Base-by-base conservation (phyloP, 1,140 invertebrate species). In the Pemphigus obesinymphae region DNA sequence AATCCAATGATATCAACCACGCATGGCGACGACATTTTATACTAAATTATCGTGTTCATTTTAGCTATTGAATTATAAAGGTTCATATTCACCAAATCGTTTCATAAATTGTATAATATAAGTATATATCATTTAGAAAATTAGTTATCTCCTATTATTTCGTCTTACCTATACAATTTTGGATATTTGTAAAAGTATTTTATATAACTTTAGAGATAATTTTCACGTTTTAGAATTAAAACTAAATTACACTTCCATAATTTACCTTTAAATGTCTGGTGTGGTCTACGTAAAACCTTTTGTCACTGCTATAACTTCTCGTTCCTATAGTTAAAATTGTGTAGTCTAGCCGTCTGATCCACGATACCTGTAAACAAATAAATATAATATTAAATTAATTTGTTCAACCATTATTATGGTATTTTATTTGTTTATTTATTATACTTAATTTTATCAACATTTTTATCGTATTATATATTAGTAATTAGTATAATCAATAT, bases 221-320 rank as follows among this genome's bases (percentile, higher is more conserved):
- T n/a, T n/a, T n/a, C 10, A 20, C 20, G 31, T 63, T 20, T 70
- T n/a, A n/a, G 15, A 23, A 70, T n/a, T 70, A 43, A 43, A 70
- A 70, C 34, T 70, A 43, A 26, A 45, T 15, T 43, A 70, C 23
- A 68, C 10, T 7, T 45, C 43, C 7, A 43, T 26, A n/a, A 26
- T 31, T 73, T 43, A 80, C 76, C 76, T 80, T 80, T 61, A 80
- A 31, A 61, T 80, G 76, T 80, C 76, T 80, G 23, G 76, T 80
- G 34, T 80, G 76, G 23, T 80, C 76, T 20, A 80, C 76, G 23
- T 80, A 80, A 29, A 80, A 80, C 23, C 76, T 43, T 58, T 80
- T 80, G 17, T 80, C 76, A 23, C 76, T 80, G 55, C 76, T 80
- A 63, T 80, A 80, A 63, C 76, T 80, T 61, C 23, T 80, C 37